Conservation (phyloP, 2,888 invertebrate species). For the Glaucopsyche alexis region DNA sequence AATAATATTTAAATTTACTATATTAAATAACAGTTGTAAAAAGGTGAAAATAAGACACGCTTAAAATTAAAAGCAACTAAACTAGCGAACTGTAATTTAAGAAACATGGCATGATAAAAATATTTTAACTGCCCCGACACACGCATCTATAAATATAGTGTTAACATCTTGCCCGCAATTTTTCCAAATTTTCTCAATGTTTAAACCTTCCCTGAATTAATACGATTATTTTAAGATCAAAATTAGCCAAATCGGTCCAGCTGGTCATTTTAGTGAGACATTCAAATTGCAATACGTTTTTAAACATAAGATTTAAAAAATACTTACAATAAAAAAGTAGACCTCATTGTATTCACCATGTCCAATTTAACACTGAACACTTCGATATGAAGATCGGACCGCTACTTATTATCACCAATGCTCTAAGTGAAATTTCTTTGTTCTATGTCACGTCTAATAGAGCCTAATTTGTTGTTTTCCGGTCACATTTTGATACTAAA, state of each 20-base stretch:
- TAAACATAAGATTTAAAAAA: not conserved
- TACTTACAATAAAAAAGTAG: slow-evolving; percentile 10
- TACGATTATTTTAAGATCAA: too few species aligned
- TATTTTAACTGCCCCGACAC: too few species aligned
- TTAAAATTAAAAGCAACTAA: not conserved
- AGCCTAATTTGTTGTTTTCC: not conserved
- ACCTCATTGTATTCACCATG: not conserved
- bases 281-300: too few species aligned
- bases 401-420: not conserved
- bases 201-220: too few species aligned
- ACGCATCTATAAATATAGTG: too few species aligned
- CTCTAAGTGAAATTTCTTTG: slow-evolving; percentile 7
- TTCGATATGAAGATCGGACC: not conserved
- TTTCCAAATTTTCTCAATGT: too few species aligned
- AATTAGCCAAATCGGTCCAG: too few species aligned
- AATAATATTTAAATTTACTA: too few species aligned
- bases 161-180: too few species aligned
- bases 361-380: not conserved
- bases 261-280: too few species aligned
- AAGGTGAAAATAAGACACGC: not conserved
- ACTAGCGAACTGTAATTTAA: too few species aligned
- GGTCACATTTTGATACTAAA: not conserved
- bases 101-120: too few species aligned
- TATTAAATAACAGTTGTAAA: not conserved
- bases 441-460: not conserved